Percentiles rank a stretch among this genome's conserved stretches.
phyloP scores from a whole-genome alignment of 2,888 invertebrate species.

The Trichopria drosophilae region DNA sequence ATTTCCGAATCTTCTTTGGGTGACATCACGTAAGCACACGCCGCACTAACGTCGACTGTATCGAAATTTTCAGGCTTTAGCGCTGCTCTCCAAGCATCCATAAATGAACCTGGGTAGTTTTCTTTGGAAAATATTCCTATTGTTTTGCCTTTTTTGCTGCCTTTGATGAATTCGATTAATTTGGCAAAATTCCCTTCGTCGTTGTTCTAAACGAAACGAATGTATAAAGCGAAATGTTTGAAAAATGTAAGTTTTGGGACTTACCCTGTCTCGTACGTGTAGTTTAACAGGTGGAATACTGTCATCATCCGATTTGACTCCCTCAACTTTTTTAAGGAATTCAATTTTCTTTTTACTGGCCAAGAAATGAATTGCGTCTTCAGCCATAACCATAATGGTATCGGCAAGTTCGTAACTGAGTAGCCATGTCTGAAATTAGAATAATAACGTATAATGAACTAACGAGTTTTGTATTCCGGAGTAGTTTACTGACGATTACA shows the following conservation, averaged over 20 bases:
- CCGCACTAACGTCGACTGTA: conserved; percentile 81
- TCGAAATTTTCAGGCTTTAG: conserved; percentile 80
- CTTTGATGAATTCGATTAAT: conserved; percentile 78
- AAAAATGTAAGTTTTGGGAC: conserved; percentile 43
- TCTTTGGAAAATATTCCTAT: conserved; percentile 92
- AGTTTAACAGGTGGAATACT: conserved; percentile 84
- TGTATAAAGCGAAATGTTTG: conserved; percentile 4
- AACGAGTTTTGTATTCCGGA: neutral
- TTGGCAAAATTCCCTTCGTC: conserved; percentile 83
- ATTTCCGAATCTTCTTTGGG: conserved; percentile 94
- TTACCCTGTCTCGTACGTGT: conserved; percentile 86
- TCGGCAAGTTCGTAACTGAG: conserved; percentile 96
- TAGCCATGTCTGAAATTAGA: conserved; percentile 80
- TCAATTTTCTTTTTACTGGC: conserved; percentile 98
- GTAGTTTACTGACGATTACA: too few relatives aligned
- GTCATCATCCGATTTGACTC: conserved; percentile 74
- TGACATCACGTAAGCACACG: conserved; percentile 85
- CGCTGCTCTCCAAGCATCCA: conserved; percentile 84
- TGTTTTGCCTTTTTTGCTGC: conserved; percentile 84
- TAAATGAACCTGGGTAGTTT: conserved; percentile 89
- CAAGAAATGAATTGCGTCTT: conserved; percentile 83
- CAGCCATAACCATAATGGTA: conserved; percentile 88
- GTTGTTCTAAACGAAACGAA: conserved; percentile 60
- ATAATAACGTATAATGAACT: conserved; percentile 1
- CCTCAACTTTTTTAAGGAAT: conserved; percentile 88